Percentiles rank a stretch among this genome's conserved stretches.
Conservation (phyloP, 1,140 invertebrate genomes). For the Campoletis sonorensis region DNA sequence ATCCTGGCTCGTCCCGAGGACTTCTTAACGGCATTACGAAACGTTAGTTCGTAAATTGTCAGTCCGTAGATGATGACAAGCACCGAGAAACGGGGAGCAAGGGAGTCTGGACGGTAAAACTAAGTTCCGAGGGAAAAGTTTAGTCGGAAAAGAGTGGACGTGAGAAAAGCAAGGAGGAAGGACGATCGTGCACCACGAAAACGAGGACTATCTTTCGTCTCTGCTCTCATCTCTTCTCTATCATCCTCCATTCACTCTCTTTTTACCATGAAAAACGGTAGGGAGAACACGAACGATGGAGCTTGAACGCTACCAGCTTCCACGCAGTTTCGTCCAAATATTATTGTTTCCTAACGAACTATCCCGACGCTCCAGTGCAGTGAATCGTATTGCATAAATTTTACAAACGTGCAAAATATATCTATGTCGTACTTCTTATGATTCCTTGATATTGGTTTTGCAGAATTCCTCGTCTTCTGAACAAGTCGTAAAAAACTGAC, state of each 20-base stretch:
- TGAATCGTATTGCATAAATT: constrained; percentile 39
- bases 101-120: constrained; percentile 31
- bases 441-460: constrained; percentile 2
- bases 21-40: constrained; percentile 50
- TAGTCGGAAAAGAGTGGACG: constrained; percentile 42
- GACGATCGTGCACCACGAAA: constrained; percentile 37
- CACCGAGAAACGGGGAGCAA: not conserved
- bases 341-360: constrained; percentile 61
- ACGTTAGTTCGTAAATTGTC: constrained; percentile 55
- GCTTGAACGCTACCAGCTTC: constrained; percentile 20
- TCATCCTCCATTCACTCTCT: constrained; percentile 9
- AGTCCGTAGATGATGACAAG: constrained; percentile 19
- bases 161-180: constrained; percentile 10
- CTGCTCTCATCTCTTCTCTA: not conserved
- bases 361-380: constrained; percentile 40
- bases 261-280: constrained; percentile 16
- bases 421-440: not conserved
- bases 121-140: constrained; percentile 48
- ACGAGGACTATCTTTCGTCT: constrained; percentile 33
- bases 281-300: constrained; percentile 13
- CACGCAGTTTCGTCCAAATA: constrained; percentile 55
- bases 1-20: constrained; percentile 20
- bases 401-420: not conserved
- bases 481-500: not conserved
- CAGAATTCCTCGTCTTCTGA: not conserved